Base-by-base conservation (phyloP, 2,888 invertebrate species). In the Rugalucina vietnamica region DNA sequence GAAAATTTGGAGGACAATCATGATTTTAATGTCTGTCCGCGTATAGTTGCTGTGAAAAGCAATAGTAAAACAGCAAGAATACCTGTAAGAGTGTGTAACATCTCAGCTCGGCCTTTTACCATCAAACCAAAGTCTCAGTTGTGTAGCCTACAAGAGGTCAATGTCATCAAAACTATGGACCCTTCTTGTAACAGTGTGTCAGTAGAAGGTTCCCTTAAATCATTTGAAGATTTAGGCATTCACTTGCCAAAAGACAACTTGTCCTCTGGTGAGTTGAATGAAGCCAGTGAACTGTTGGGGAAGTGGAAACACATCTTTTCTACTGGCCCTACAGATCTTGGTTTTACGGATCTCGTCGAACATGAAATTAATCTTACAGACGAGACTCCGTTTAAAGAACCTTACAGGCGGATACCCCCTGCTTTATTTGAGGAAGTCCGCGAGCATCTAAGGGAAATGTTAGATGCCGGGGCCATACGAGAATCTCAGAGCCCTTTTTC, bases 401-500 rank as follows among this genome's bases (percentile, higher is more conserved):
- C 65, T 2, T 34, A 34, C 21, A 3, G 34, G 65, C 65, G 34
- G 4, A 65, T 65, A 65, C 34, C 65, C 5, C 32, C 34, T 29
- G 65, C 65, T 29, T 5, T 65, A 3, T 34, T 65, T 65, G 34
- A 65, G 34, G 65, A 65, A 21, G 65, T 65, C 34, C 32, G 65
- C 8, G 65, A 34, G 21, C 65, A 65, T 34, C 4, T 65, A 4
- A 34, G 18, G 21, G 57, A 57, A 57, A 57, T 24, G 57, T 57
- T 57, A n/a, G 57, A 24, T 5, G 57, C 57, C 24, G 27, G 29
- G 5, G 57, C 57, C 57, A 57, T 57, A 24, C 29, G 4, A 2
- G 27, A 24, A 57, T 57, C 27, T 5, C 57, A 57, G 14, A 87
- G 87, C 50, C 76, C 79, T 24, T 87, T 80, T 80, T 74, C 84